Evolutionary conservation across 2,797 vertebrate species (phyloP), one percentile per base, ranked within the genome.

Genomic region (Pagetopsis macropterus): DNA sequence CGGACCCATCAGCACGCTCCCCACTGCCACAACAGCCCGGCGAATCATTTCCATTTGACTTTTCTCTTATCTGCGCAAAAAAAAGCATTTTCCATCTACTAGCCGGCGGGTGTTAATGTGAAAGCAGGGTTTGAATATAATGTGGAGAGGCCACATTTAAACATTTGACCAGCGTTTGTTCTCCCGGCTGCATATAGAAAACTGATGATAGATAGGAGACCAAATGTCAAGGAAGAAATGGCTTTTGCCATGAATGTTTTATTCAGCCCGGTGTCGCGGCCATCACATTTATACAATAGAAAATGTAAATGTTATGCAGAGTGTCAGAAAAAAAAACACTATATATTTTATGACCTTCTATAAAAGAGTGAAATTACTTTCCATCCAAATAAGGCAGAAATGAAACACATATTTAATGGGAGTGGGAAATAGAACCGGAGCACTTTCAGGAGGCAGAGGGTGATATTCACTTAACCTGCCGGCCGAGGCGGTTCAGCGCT

Each of bases 221-320:
- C 93, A 94, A 94, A 94, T 95, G 93, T 93, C 94, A 94, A 78
- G 31, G 76, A 88, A 87, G 89, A 92, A 94, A 94, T 92, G 91
- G 89, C 92, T 93, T 93, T 91, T 86, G 87, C 89, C 87, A 91
- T 89, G 78, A 92, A 93, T 93, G 91, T 94, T 94, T 94, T 89
- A 92, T 93, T 93, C 93, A 91, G 84, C 87, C 77, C 81, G 8
- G 50, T 78, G 87, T 87, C 63, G 65, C 74, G 9, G 69, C 81
- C 83, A 89, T 94, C 93, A 90, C 89, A 93, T 91, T 91, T 84
- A 89, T 92, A 91, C 92, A 93, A 91, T 91, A 89, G 90, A 90
- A 93, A 92, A 94, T 94, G 89, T 92, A 93, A 94, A 94, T 91
- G 90, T 91, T 93, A 92, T 92, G 91, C 90, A 90, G 85, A 87